These are phyloP conservation scores for Trachemys scripta DNA, from an alignment of 2,113 vertebrate species.

Conservation along the genomic window DNA sequence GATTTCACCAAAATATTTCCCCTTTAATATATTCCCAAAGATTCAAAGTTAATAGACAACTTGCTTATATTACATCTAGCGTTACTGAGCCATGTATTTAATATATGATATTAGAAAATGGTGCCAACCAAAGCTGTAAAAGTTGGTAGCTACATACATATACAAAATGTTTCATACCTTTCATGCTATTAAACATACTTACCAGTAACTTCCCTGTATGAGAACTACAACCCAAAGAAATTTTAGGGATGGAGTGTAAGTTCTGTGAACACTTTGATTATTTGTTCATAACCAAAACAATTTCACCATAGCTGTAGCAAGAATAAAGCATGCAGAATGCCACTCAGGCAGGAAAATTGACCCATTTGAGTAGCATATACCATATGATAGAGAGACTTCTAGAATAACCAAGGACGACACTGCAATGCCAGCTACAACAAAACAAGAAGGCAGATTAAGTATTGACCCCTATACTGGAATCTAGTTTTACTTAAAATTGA, in stretches of 20 bases:
- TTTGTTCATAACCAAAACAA: background rate
- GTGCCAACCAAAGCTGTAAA: slow-evolving; percentile 4
- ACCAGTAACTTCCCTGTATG: background rate
- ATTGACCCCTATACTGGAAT: background rate
- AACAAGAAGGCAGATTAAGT: background rate
- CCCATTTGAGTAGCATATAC: background rate
- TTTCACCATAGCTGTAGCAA: background rate
- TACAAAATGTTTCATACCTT: background rate
- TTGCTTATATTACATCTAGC: background rate
- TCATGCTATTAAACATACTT: background rate
- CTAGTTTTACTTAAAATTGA: background rate
- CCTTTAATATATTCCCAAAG: background rate
- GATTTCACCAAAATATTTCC: slow-evolving; percentile 4
- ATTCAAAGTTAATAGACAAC: background rate
- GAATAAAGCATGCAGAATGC: background rate
- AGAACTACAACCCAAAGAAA: background rate
- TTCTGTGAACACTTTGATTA: background rate
- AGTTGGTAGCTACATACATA: background rate
- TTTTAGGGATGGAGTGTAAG: background rate
- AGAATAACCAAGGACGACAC: background rate
- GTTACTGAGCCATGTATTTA: background rate
- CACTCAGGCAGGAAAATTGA: background rate
- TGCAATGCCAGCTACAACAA: background rate
- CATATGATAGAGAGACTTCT: background rate
- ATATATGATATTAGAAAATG: background rate